Conservation (phyloP, 2,888 invertebrate species). For the Chaetogeoica ovagalla region DNA sequence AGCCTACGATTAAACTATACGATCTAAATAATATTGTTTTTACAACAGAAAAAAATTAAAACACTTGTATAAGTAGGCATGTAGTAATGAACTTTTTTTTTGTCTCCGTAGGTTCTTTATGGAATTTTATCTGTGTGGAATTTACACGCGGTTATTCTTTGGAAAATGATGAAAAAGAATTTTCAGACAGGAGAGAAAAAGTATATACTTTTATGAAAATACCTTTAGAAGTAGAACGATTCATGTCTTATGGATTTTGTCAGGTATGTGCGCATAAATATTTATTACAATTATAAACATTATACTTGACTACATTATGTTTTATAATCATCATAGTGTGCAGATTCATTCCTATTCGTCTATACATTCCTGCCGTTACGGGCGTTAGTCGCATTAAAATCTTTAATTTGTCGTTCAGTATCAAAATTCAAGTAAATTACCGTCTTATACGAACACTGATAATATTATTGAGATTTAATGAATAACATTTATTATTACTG, state of each 20-base stretch:
- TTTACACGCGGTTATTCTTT: conserved; percentile 88
- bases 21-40: too few relatives aligned
- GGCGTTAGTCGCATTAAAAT: conserved; percentile 80
- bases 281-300: background rate
- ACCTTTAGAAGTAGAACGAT: conserved; percentile 87
- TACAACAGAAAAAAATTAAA: too few relatives aligned
- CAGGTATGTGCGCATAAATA: conserved; percentile 62
- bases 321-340: conserved; percentile 67
- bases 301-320: too few relatives aligned
- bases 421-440: conserved; percentile 72
- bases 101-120: conserved; percentile 58
- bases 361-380: conserved; percentile 96
- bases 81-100: background rate
- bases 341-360: conserved; percentile 95
- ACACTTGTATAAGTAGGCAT: background rate
- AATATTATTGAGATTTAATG: background rate
- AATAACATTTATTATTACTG: conserved; percentile 55
- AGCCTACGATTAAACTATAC: too few relatives aligned
- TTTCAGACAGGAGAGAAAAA: conserved; percentile 89
- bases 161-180: conserved; percentile 93
- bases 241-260: conserved; percentile 91
- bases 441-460: background rate
- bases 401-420: conserved; percentile 73
- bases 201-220: conserved; percentile 97
- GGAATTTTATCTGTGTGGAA: conserved; percentile 78